These are phyloP conservation scores for Vanessa atalanta DNA, from an alignment of 1,140 invertebrate genomes.

Conservation along the genomic window DNA sequence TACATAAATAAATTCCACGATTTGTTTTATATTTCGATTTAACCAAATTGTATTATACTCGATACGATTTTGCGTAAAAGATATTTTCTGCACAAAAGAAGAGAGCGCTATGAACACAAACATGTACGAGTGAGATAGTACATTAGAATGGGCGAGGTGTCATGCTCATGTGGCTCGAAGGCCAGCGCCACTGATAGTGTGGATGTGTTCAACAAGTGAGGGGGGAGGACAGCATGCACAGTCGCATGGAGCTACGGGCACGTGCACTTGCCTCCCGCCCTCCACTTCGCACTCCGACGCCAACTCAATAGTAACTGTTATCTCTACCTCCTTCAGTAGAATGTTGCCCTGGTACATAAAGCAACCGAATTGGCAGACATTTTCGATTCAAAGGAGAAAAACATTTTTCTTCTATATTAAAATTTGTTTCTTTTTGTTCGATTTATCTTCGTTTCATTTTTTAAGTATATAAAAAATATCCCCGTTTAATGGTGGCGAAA, in stretches of 20 bases:
- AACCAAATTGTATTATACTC: not conserved
- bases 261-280: slow-evolving; percentile 57
- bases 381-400: slow-evolving; percentile 39
- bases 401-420: not conserved
- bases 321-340: slow-evolving; percentile 32
- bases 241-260: slow-evolving; percentile 54
- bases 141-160: slow-evolving; percentile 27
- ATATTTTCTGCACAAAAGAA: not conserved
- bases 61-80: not conserved
- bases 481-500: too few species aligned
- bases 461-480: not conserved
- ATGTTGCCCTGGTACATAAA: slow-evolving; percentile 64
- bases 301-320: slow-evolving; percentile 32
- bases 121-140: slow-evolving; percentile 34
- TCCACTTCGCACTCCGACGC: slow-evolving; percentile 38
- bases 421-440: not conserved
- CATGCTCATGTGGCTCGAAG: slow-evolving; percentile 36
- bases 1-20: too few species aligned
- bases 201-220: slow-evolving; percentile 72
- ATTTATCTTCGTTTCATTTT: too few species aligned
- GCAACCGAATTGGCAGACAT: slow-evolving; percentile 71
- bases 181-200: slow-evolving; percentile 38
- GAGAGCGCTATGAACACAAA: slow-evolving; percentile 22
- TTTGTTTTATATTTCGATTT: not conserved
- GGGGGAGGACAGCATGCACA: slow-evolving; percentile 58